Percentiles rank a stretch among this genome's conserved stretches.
Conservation (phyloP, 2,113 vertebrate genomes). For the Melanostigma gelatinosum region DNA sequence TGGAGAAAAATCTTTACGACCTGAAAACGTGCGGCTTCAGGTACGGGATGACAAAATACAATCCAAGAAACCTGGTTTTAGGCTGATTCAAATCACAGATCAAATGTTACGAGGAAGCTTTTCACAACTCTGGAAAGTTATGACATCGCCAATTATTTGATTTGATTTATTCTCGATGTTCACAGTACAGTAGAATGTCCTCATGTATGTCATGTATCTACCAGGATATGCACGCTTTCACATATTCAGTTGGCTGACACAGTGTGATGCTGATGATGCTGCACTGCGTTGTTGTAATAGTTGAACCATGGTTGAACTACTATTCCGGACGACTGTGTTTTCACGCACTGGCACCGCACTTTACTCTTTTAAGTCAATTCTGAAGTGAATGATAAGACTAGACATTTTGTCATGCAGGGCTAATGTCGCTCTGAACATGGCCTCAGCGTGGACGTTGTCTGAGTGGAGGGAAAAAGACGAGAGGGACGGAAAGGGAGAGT, state of each 20-base stretch:
- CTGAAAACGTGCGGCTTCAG: background rate
- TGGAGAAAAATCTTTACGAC: background rate
- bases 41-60: too few relatives aligned
- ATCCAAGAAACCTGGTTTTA: too few relatives aligned
- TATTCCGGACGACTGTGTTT: background rate
- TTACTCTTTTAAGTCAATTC: background rate
- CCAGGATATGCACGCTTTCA: background rate
- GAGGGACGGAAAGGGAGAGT: background rate
- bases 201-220: background rate
- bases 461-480: slow-evolving; percentile 3
- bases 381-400: slow-evolving; percentile 1
- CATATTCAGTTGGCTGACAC: background rate
- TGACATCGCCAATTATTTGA: too few relatives aligned
- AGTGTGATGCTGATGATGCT: background rate
- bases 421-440: background rate
- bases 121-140: too few relatives aligned
- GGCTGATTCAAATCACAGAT: too few relatives aligned
- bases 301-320: background rate
- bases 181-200: too few relatives aligned
- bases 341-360: background rate
- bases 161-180: too few relatives aligned
- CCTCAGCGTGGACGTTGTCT: background rate
- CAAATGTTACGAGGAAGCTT: too few relatives aligned
- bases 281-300: background rate
- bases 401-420: slow-evolving; percentile 7